These are phyloP conservation scores for Cataglyphis rosenhaueri DNA, from an alignment of 2,888 invertebrate species.

Conservation along the genomic window DNA sequence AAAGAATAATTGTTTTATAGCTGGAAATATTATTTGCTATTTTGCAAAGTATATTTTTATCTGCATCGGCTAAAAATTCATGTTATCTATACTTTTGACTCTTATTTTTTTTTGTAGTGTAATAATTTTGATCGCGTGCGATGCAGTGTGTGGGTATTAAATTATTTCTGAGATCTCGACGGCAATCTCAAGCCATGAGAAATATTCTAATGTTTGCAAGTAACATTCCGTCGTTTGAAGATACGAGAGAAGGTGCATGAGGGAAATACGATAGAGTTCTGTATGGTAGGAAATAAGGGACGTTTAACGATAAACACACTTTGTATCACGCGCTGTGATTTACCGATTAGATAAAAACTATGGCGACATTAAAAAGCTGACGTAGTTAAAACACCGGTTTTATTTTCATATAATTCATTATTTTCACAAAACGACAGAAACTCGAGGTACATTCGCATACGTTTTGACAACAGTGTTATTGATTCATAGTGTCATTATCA, in stretches of 20 bases:
- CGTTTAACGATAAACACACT: conserved; percentile 30
- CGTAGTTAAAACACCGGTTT: conserved; percentile 36
- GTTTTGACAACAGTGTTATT: not conserved
- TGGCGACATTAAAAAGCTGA: conserved; percentile 35
- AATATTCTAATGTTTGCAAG: conserved; percentile 16
- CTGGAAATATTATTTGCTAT: conserved; percentile 9
- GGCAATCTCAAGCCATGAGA: conserved; percentile 19
- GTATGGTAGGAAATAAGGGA: conserved; percentile 25
- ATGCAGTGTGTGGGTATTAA: conserved; percentile 17
- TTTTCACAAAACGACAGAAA: not conserved
- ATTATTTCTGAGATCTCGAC: conserved; percentile 41
- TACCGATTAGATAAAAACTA: conserved; percentile 30
- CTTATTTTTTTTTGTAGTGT: not conserved
- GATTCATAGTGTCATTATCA: conserved; percentile 51
- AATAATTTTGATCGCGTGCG: conserved; percentile 36
- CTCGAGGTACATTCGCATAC: not conserved
- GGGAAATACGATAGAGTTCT: not conserved
- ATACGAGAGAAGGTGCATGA: not conserved
- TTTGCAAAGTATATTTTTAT: conserved; percentile 9
- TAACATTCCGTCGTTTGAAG: conserved; percentile 29
- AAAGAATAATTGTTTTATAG: conserved; percentile 11
- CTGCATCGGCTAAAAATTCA: not conserved
- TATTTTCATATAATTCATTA: conserved; percentile 22
- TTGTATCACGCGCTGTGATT: conserved; percentile 44
- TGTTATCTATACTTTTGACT: conserved; percentile 19